These are phyloP conservation scores for Drosophila rufa DNA, from an alignment of 1,140 invertebrate genomes.

Conservation along the genomic window DNA sequence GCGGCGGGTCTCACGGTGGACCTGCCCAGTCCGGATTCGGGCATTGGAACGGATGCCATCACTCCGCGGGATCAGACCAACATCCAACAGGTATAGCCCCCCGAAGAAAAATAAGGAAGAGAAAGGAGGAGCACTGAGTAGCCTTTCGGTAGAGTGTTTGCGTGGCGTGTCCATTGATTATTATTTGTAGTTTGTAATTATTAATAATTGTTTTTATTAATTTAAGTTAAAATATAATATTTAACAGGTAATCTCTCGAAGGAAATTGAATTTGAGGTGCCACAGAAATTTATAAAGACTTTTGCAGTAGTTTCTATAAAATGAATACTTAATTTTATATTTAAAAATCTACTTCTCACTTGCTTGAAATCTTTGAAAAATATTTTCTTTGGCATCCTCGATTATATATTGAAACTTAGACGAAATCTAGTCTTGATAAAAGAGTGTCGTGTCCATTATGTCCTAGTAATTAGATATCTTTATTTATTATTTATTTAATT, in stretches of 20 bases:
- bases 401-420: background rate
- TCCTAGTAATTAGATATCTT: background rate
- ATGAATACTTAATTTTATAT: too few relatives aligned
- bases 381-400: background rate
- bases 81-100: slow-evolving; percentile 92
- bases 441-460: slow-evolving; percentile 66
- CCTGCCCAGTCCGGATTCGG: slow-evolving; percentile 95
- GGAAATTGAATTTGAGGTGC: background rate
- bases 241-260: background rate
- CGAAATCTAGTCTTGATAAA: slow-evolving; percentile 27
- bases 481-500: slow-evolving; percentile 1
- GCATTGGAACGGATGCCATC: slow-evolving; percentile 95
- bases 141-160: slow-evolving; percentile 4
- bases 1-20: slow-evolving; percentile 94
- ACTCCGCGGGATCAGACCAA: slow-evolving; percentile 94
- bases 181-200: slow-evolving; percentile 8
- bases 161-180: slow-evolving; percentile 8
- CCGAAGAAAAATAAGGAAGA: background rate
- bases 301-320: too few relatives aligned
- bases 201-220: background rate
- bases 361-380: background rate
- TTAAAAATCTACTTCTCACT: too few relatives aligned
- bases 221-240: background rate
- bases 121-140: background rate
- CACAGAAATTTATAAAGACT: background rate